Evolutionary conservation across 2,797 vertebrate genomes (phyloP).

Genomic region (Xiphophorus birchmanni): DNA sequence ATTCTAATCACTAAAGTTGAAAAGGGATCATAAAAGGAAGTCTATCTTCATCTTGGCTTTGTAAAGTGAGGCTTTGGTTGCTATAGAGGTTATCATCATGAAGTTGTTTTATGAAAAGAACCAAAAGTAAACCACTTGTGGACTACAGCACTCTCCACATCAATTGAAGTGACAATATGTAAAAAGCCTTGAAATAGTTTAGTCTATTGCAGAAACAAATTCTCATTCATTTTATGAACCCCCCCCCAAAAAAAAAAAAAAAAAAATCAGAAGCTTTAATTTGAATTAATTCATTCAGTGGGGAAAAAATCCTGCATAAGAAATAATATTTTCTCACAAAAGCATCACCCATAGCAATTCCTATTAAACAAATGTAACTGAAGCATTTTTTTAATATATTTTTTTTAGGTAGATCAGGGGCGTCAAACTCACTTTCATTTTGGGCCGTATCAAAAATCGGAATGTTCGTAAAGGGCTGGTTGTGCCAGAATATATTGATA

Average conservation of each 20-base stretch:
- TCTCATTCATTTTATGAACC: neutral
- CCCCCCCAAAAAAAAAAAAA: neutral
- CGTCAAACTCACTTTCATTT: too few species aligned
- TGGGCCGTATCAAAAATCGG: too few species aligned
- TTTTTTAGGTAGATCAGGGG: too few species aligned
- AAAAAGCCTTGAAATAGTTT: neutral
- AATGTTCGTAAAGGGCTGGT: too few species aligned
- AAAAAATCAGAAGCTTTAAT: neutral
- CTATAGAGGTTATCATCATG: neutral
- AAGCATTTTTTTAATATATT: neutral
- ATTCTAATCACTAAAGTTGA: neutral
- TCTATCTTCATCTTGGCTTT: neutral
- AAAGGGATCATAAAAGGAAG: neutral
- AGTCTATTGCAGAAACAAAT: neutral
- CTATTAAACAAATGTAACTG: neutral
- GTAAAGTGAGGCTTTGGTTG: neutral
- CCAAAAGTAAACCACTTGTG: neutral
- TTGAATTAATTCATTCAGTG: neutral
- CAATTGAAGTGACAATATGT: neutral
- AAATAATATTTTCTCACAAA: neutral
- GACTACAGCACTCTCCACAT: neutral
- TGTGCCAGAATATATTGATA: too few species aligned
- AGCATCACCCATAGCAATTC: neutral
- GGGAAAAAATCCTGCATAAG: neutral
- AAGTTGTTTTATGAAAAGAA: neutral